phyloP scores from a whole-genome alignment of 92 coral and sea anemone genomes.

The Phenganax marumi region DNA sequence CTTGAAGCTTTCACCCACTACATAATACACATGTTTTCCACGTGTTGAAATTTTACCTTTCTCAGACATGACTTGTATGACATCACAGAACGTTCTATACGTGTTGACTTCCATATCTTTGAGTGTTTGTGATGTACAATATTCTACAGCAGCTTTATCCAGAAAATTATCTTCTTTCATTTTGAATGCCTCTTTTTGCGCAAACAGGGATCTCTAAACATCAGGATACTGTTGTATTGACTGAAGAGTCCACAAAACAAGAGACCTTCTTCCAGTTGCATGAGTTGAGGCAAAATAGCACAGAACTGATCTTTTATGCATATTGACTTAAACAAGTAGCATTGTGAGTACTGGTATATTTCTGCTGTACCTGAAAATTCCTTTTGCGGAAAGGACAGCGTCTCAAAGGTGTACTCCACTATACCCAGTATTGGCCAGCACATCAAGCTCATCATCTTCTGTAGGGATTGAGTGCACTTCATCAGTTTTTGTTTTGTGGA shows the following conservation, averaged over 20 bases:
- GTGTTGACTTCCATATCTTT: constrained; percentile 43
- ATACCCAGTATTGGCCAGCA: constrained; percentile 51
- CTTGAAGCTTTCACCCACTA: too few species aligned
- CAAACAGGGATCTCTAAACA: constrained; percentile 30
- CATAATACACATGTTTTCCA: too few species aligned
- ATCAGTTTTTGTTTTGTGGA: constrained; percentile 52
- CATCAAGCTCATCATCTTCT: constrained; percentile 55
- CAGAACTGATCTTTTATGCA: constrained; percentile 35
- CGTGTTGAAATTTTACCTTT: background rate
- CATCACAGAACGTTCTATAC: constrained; percentile 39
- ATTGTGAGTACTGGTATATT: background rate
- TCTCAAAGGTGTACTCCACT: constrained; percentile 62
- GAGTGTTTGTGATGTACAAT: constrained; percentile 3
- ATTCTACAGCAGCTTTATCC: constrained; percentile 17
- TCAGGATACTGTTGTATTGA: constrained; percentile 29
- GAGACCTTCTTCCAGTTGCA: constrained; percentile 46
- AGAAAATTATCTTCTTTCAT: constrained; percentile 28
- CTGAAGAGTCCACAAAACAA: constrained; percentile 32
- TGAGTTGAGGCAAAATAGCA: constrained; percentile 24
- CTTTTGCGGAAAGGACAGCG: constrained; percentile 38
- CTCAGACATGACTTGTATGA: background rate
- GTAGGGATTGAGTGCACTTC: constrained; percentile 48
- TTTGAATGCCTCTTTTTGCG: background rate
- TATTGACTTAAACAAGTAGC: constrained; percentile 33
- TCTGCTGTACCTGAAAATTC: constrained; percentile 53